Evolutionary conservation across 2,113 vertebrate species (phyloP).

Genomic region (Zosterops japonicus): DNA sequence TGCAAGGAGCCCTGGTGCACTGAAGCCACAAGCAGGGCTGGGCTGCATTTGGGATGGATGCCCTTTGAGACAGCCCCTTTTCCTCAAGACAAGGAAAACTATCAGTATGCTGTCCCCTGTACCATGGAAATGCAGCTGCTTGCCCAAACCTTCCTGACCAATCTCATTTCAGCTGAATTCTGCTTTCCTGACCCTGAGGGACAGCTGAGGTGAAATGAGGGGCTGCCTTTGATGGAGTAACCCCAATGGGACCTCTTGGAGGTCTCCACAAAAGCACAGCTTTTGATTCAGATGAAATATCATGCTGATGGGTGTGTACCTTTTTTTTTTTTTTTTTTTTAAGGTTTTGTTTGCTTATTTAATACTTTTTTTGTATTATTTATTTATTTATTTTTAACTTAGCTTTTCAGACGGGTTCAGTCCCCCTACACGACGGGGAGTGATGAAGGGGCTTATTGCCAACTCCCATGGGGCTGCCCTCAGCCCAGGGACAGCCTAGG

Average conservation of each 20-base stretch:
- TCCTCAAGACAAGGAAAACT: not conserved
- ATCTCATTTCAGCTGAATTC: not conserved
- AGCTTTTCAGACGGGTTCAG: not conserved
- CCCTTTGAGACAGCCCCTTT: not conserved
- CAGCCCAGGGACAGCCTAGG: not conserved
- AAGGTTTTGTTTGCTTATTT: not conserved
- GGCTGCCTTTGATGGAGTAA: not conserved
- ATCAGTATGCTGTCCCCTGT: not conserved
- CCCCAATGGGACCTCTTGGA: not conserved
- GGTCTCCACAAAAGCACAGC: not conserved
- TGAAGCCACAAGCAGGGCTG: not conserved
- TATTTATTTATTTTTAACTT: not conserved
- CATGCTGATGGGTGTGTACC: not conserved
- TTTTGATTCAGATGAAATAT: not conserved
- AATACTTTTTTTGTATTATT: not conserved
- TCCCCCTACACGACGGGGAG: not conserved
- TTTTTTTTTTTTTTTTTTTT: not conserved
- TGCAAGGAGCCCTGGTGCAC: fast-evolving
- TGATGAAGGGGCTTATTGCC: not conserved
- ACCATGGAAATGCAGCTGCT: not conserved
- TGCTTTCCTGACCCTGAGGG: not conserved
- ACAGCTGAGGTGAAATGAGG: fast-evolving
- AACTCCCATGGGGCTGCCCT: not conserved
- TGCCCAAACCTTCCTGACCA: not conserved
- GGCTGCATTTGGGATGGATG: not conserved